phyloP scores from a whole-genome alignment of 92 coral and sea anemone species.

The Pocillopora grandis region DNA sequence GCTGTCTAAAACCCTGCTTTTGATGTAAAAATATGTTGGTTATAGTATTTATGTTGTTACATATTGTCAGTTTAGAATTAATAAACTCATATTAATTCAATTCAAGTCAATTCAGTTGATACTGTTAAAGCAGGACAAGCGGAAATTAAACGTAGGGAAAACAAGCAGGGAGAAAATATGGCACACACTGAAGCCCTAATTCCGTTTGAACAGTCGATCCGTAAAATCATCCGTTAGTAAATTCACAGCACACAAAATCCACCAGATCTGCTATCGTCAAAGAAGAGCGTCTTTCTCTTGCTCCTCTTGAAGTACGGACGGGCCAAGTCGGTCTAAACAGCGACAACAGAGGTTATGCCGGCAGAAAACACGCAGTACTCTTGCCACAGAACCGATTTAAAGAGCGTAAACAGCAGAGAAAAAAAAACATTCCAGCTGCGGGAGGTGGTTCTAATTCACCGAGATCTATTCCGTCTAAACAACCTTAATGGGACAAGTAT shows the following conservation, averaged over 20 bases:
- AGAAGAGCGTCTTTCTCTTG: neutral
- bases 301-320: neutral
- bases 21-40: too few relatives aligned
- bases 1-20: too few relatives aligned
- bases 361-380: too few relatives aligned
- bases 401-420: neutral
- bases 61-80: too few relatives aligned
- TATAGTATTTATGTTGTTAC: too few relatives aligned
- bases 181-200: constrained; percentile 1
- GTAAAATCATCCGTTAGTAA: constrained; percentile 28
- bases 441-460: neutral
- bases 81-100: too few relatives aligned
- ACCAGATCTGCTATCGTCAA: neutral
- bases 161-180: neutral
- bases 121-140: constrained; percentile 29
- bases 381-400: too few relatives aligned
- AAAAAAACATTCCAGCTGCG: neutral
- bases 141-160: constrained; percentile 1
- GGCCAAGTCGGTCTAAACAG: neutral
- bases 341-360: too few relatives aligned
- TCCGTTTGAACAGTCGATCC: neutral
- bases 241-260: neutral
- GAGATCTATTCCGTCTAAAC: neutral
- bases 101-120: too few relatives aligned
- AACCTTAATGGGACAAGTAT: neutral